Percentiles rank a stretch among this genome's conserved stretches.
These are phyloP conservation scores for Hyles vespertilio DNA, from an alignment of 1,140 invertebrate species.

Conservation along the genomic window DNA sequence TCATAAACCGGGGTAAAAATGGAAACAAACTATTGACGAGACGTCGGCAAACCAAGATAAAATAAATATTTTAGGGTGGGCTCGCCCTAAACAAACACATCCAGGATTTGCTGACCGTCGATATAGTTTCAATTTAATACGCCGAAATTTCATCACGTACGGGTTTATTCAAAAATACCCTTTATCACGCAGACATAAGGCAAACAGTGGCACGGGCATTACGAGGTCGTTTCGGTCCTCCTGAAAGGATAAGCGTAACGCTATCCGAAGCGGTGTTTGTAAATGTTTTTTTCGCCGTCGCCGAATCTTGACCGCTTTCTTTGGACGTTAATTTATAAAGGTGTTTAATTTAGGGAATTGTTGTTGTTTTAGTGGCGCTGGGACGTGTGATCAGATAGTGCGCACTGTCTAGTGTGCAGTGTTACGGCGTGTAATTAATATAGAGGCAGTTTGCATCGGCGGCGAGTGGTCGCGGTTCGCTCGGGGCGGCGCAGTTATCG, in stretches of 20 bases:
- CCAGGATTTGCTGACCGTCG: slow-evolving; percentile 70
- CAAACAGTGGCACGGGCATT: slow-evolving; percentile 9
- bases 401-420: slow-evolving; percentile 23
- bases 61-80: slow-evolving; percentile 75
- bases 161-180: slow-evolving; percentile 28
- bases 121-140: slow-evolving; percentile 74
- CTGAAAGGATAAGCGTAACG: slow-evolving; percentile 12
- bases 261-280: slow-evolving; percentile 38
- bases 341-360: slow-evolving; percentile 18
- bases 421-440: slow-evolving; percentile 49
- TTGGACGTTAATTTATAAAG: slow-evolving; percentile 13
- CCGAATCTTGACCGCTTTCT: slow-evolving; percentile 18
- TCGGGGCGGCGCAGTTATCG: slow-evolving; percentile 53
- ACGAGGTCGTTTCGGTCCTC: slow-evolving; percentile 15
- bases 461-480: slow-evolving; percentile 14
- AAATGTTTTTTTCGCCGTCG: slow-evolving; percentile 30
- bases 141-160: slow-evolving; percentile 62
- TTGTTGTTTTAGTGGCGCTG: background rate
- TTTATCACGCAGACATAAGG: slow-evolving; percentile 27
- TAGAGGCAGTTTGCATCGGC: slow-evolving; percentile 21
- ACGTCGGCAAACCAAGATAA: slow-evolving; percentile 72
- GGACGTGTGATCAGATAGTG: slow-evolving; percentile 32
- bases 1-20: slow-evolving; percentile 61
- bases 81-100: slow-evolving; percentile 71
- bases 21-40: slow-evolving; percentile 69